phyloP scores from a whole-genome alignment of 37 sponge, comb jelly and placozoan species.

The Hormiphora californensis region DNA sequence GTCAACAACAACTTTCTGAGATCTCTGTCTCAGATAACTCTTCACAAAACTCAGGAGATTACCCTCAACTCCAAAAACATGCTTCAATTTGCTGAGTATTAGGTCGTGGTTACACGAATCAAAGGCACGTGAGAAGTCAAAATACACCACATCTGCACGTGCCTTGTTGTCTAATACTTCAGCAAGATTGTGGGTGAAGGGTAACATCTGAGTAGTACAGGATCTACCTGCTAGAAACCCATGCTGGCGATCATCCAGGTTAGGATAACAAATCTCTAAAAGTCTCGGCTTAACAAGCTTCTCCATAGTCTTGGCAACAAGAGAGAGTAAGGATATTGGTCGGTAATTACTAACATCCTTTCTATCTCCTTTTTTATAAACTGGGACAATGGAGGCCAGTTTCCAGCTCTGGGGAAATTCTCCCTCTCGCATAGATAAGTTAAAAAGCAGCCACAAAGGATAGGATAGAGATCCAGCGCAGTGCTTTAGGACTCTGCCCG shows the following conservation, averaged over 20 bases:
- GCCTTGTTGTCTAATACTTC: not conserved
- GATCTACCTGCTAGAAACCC: not conserved
- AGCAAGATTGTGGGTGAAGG: not conserved
- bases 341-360: not conserved
- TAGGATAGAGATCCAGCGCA: too few relatives aligned
- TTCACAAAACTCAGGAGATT: not conserved
- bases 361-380: not conserved
- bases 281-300: not conserved
- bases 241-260: not conserved
- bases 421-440: too few relatives aligned
- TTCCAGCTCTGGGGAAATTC: too few relatives aligned
- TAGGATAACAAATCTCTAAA: not conserved
- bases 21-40: not conserved
- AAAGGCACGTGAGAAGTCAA: too few relatives aligned
- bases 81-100: too few relatives aligned
- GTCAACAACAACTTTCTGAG: not conserved
- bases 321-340: slow-evolving; percentile 13
- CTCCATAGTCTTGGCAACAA: not conserved
- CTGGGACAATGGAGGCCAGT: not conserved
- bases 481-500: too few relatives aligned
- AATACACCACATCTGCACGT: not conserved
- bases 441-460: too few relatives aligned
- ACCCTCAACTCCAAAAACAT: not conserved
- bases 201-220: not conserved
- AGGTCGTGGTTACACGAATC: too few relatives aligned